phyloP scores from a whole-genome alignment of 1,140 invertebrate genomes.

The Lordiphosa stackelbergi region DNA sequence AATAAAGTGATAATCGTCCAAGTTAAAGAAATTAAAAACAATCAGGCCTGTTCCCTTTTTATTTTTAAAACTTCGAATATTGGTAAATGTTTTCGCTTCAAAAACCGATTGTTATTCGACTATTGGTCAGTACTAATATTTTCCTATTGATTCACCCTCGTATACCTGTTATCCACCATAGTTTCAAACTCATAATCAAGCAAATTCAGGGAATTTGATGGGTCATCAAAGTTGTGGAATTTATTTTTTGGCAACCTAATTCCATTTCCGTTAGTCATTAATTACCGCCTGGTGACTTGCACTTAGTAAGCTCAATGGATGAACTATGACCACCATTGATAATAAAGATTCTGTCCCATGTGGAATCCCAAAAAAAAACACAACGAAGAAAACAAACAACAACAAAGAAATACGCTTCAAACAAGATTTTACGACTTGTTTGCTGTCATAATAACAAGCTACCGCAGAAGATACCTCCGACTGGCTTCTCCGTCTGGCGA shows the following conservation, averaged over 20 bases:
- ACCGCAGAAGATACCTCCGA: slow-evolving; percentile 31
- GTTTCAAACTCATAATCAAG: slow-evolving; percentile 29
- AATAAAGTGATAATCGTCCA: too few relatives aligned
- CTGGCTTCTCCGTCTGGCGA: slow-evolving; percentile 9
- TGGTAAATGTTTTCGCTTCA: too few relatives aligned
- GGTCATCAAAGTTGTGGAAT: slow-evolving; percentile 11
- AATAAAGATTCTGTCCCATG: neutral
- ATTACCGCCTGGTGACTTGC: slow-evolving; percentile 1
- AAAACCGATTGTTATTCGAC: too few relatives aligned
- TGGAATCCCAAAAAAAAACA: neutral
- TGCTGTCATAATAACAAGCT: slow-evolving; percentile 69
- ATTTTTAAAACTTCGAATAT: too few relatives aligned
- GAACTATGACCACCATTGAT: slow-evolving; percentile 26
- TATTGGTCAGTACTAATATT: too few relatives aligned
- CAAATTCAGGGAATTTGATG: slow-evolving; percentile 8
- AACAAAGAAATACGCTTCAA: slow-evolving; percentile 18
- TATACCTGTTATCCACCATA: slow-evolving; percentile 46
- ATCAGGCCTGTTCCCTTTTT: too few relatives aligned
- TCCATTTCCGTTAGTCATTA: slow-evolving; percentile 39
- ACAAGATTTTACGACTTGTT: slow-evolving; percentile 66
- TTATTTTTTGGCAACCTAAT: slow-evolving; percentile 32
- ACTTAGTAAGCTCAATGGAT: slow-evolving; percentile 6
- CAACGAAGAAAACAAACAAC: neutral
- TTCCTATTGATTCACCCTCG: neutral
- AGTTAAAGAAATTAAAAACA: too few relatives aligned